A percentile compares a stretch with the other conserved stretches of the same genome.
These are phyloP conservation scores for Darevskia nairensis DNA, from an alignment of 2,797 vertebrate species.

Conservation along the genomic window DNA sequence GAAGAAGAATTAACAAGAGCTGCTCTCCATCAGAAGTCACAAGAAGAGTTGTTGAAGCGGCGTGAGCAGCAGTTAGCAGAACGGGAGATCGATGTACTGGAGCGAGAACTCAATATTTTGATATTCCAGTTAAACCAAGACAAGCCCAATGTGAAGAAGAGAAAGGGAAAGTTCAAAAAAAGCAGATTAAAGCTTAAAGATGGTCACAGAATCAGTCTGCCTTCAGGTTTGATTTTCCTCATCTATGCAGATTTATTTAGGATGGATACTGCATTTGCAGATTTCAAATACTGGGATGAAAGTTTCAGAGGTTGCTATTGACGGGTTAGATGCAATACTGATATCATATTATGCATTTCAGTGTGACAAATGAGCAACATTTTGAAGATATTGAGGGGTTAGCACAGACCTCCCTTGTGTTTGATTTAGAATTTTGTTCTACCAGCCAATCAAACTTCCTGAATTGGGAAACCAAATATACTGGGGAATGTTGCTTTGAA, in stretches of 20 bases:
- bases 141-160: slow-evolving; percentile 93
- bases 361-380: background rate
- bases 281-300: background rate
- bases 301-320: background rate
- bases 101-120: slow-evolving; percentile 94
- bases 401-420: background rate
- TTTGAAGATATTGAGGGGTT: background rate
- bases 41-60: slow-evolving; percentile 90
- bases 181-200: slow-evolving; percentile 93
- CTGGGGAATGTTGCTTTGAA: background rate
- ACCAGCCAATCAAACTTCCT: background rate
- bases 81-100: slow-evolving; percentile 92
- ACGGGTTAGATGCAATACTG: background rate
- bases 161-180: slow-evolving; percentile 94
- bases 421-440: background rate
- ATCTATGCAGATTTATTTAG: background rate
- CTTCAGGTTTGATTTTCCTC: slow-evolving; percentile 84
- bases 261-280: background rate
- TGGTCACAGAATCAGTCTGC: slow-evolving; percentile 94
- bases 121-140: slow-evolving; percentile 97
- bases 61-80: slow-evolving; percentile 93
- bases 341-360: background rate
- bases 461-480: background rate
- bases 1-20: slow-evolving; percentile 93
- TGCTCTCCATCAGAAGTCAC: slow-evolving; percentile 94